These are phyloP conservation scores for Fulica atra DNA, from an alignment of 2,113 vertebrate species.

Conservation along the genomic window DNA sequence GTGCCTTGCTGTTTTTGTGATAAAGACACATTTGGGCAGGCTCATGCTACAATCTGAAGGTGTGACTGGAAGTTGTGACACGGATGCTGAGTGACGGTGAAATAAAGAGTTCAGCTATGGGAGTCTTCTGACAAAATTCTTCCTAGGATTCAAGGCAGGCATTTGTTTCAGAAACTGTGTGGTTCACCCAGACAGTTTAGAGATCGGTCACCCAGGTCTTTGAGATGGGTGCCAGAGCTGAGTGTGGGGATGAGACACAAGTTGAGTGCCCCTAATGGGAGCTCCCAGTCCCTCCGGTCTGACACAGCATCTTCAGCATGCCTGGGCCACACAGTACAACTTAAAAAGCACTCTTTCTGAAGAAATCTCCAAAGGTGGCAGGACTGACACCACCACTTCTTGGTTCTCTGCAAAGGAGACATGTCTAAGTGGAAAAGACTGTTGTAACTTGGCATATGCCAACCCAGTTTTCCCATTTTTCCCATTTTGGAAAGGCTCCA, in stretches of 20 bases:
- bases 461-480: too few relatives aligned
- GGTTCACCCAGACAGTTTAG: neutral
- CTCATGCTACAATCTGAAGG: neutral
- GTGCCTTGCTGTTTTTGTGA: neutral
- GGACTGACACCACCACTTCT: neutral
- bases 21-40: neutral
- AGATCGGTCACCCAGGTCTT: neutral
- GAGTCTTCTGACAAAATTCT: neutral
- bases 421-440: neutral
- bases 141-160: neutral
- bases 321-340: fast-evolving
- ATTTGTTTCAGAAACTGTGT: neutral
- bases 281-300: neutral
- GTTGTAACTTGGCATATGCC: neutral
- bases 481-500: neutral
- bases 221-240: neutral
- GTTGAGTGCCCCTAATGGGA: neutral
- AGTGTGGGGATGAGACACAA: fast-evolving
- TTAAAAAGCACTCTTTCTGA: neutral
- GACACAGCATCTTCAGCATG: fast-evolving
- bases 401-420: neutral
- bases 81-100: fast-evolving
- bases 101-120: neutral
- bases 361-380: neutral
- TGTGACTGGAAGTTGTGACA: neutral